Base-by-base conservation (phyloP, 2,797 vertebrate species). In the Lagodon rhomboides region DNA sequence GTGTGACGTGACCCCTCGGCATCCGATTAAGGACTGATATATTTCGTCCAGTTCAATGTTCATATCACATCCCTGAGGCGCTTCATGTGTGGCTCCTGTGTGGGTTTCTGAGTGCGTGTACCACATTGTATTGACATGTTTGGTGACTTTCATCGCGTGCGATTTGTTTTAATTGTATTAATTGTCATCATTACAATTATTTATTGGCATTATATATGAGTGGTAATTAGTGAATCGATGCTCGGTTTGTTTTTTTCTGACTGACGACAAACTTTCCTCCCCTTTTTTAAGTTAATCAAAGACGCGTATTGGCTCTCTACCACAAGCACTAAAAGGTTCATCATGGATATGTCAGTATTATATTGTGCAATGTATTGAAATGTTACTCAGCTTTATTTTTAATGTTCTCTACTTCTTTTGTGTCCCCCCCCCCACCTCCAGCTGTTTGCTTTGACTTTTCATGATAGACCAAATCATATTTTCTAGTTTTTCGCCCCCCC, bases 361-460 rank as follows among this genome's bases (percentile, higher is more conserved):
- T 87, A 61, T 87, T 78, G 92, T 93, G 90, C 91, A 93, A 92
- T 94, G 87, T 82, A 80, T 86, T 87, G 78, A 92, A 93, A 93
- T 90, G 89, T 93, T 94, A 92, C 87, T 91, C 79, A 85, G 91
- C 92, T 91, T 93, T 92, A 90, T 87, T 87, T 85, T 87, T 82
- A 61, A 61, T 50, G 30, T 68, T 70, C 62, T 41, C 43, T 61
- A 38, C 51, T 69, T 68, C 25, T 56, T 71, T 25, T 68, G 12
- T 22, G 8, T 20, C 2, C 0, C 12, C 46, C 20, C 73, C 65
- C 56, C 38, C 13, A 41, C 22, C 73, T 59, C 56, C 38, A 53
- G 58, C 53, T 68, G 15, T 79, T 68, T 56, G 70, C 70, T 77
- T 82, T 80, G 71, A 67, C 50, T 75, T 75, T 68, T 80, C 68